Percentiles rank a stretch among this genome's conserved stretches.
Conservation (phyloP, 1,140 invertebrate genomes). For the Pseudobourletiella spinata region DNA sequence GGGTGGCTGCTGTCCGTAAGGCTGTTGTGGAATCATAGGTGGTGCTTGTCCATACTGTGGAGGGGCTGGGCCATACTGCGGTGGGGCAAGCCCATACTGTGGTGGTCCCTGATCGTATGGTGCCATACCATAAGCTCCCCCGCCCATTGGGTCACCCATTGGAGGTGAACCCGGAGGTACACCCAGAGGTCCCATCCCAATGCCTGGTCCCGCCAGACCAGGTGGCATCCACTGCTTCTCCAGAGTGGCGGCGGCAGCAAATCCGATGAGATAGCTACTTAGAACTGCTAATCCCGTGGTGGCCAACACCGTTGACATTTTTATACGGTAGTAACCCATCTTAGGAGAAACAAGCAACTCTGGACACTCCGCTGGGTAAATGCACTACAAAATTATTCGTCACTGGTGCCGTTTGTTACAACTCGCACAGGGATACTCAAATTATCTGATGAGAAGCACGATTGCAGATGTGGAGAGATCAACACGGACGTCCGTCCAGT, state of each 20-base stretch:
- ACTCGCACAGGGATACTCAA: no score
- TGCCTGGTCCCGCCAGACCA: background rate
- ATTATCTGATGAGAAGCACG: no score
- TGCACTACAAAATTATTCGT: no score
- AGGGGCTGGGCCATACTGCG: background rate
- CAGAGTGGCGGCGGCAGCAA: conserved; percentile 7
- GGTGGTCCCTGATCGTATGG: conserved; percentile 17
- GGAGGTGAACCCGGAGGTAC: conserved; percentile 1
- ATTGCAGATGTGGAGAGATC: no score
- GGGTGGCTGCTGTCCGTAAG: background rate
- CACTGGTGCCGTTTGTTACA: no score
- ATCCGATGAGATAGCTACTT: background rate
- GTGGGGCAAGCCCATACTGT: background rate
- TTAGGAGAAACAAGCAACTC: no score
- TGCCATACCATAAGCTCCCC: conserved; percentile 6
- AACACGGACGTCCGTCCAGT: no score
- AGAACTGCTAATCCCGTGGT: no score
- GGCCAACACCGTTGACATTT: no score
- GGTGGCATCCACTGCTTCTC: conserved; percentile 26
- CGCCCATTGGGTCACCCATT: background rate
- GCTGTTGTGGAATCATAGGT: background rate
- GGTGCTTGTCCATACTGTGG: conserved; percentile 7
- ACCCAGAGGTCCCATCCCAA: background rate
- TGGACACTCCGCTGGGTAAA: no score
- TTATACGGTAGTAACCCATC: no score